Conservation (phyloP, 2,797 vertebrate species). For the Caiman crocodilus region DNA sequence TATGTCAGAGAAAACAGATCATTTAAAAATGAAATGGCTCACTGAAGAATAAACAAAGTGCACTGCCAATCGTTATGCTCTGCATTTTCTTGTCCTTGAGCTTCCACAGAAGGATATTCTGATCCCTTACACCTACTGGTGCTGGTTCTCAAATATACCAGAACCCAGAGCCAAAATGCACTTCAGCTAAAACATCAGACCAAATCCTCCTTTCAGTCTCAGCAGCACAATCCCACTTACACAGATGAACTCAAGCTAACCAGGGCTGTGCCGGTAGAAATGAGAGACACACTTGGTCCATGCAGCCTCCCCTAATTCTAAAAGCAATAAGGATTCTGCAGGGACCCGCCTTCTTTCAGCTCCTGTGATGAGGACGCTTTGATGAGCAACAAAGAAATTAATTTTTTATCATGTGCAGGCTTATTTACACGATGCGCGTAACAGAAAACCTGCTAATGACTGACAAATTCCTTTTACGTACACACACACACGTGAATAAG, state of each 20-base stretch:
- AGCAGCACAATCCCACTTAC: background rate
- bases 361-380: background rate
- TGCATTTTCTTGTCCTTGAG: fast-evolving
- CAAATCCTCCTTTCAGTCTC: background rate
- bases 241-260: background rate
- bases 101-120: background rate
- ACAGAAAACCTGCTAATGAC: background rate
- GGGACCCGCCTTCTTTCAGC: background rate
- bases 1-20: slow-evolving; percentile 29
- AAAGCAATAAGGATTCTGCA: background rate
- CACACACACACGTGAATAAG: background rate
- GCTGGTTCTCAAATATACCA: background rate
- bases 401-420: background rate
- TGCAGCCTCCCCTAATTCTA: background rate
- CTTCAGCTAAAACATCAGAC: background rate
- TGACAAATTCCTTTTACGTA: background rate
- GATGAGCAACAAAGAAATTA: background rate
- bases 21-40: slow-evolving; percentile 16
- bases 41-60: slow-evolving; percentile 18
- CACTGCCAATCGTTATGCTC: background rate
- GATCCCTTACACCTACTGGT: background rate
- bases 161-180: background rate
- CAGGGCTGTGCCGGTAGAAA: background rate
- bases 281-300: background rate
- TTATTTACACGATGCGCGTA: background rate